Conservation (phyloP, 2,888 invertebrate species). For the Listrodromus nycthemerus region DNA sequence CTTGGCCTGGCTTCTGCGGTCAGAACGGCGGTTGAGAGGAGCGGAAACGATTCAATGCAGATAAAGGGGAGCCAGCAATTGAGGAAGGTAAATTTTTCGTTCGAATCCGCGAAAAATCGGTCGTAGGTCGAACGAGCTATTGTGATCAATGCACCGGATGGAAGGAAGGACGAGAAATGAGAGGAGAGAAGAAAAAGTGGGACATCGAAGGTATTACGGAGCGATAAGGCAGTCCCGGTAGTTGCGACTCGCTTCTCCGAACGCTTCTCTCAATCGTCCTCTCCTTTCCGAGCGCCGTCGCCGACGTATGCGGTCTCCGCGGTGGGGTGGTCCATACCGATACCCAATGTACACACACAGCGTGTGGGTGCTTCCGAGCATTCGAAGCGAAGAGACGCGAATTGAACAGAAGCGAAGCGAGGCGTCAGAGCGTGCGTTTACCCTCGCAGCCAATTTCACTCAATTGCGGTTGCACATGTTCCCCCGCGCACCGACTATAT, state of each 20-base stretch:
- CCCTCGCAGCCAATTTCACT: conserved; percentile 65
- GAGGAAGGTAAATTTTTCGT: conserved; percentile 49
- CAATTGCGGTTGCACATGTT: conserved; percentile 59
- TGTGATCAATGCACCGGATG: conserved; percentile 48
- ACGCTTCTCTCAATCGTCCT: conserved; percentile 3
- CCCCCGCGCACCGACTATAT: conserved; percentile 26
- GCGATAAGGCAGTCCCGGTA: conserved; percentile 48
- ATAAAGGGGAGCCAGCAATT: conserved; percentile 14
- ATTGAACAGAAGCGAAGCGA: conserved; percentile 63
- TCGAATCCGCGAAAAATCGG: conserved; percentile 58
- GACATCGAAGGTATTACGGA: conserved; percentile 40
- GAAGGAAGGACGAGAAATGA: conserved; percentile 18
- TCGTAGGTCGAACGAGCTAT: conserved; percentile 45
- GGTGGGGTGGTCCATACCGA: background rate
- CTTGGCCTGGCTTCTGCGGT: background rate
- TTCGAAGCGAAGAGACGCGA: conserved; percentile 47
- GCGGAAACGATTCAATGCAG: background rate
- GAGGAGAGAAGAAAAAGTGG: conserved; percentile 15
- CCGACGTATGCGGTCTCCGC: background rate
- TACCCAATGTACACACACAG: background rate
- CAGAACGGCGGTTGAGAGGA: background rate
- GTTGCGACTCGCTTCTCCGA: conserved; percentile 29
- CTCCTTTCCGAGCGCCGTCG: background rate
- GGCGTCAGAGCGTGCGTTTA: conserved; percentile 58
- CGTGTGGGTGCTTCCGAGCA: conserved; percentile 28